phyloP scores from a whole-genome alignment of 1,140 invertebrate genomes.

The Drosophila lacteicornis region DNA sequence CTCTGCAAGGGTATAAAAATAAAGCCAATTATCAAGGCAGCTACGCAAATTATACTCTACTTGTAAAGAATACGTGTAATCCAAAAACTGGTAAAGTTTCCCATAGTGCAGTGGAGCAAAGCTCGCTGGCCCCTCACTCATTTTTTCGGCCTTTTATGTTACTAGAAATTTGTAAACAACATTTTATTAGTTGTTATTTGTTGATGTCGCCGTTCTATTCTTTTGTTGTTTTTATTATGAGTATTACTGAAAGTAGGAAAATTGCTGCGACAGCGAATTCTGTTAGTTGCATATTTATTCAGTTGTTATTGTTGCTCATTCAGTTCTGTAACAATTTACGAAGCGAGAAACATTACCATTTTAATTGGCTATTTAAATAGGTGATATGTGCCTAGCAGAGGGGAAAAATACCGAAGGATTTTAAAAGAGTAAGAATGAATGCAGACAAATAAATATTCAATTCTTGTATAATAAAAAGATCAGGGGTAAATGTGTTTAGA shows the following conservation, averaged over 20 bases:
- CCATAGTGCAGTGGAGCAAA: background rate
- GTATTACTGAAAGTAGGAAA: background rate
- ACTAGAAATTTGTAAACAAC: slow-evolving; percentile 13
- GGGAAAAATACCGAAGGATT: background rate
- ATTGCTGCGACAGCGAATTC: slow-evolving; percentile 9
- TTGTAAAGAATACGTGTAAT: too few relatives aligned
- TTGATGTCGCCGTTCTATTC: slow-evolving; percentile 19
- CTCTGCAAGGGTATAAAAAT: too few relatives aligned
- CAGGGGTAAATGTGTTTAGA: background rate
- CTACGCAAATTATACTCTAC: too few relatives aligned
- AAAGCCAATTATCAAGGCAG: too few relatives aligned
- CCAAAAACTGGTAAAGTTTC: too few relatives aligned
- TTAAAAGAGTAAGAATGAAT: background rate
- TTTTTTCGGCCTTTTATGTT: background rate
- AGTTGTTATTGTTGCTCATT: background rate
- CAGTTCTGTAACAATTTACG: background rate
- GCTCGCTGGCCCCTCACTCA: background rate
- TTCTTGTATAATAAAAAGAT: background rate
- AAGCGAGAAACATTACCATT: background rate
- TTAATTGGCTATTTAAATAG: background rate
- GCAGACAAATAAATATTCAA: too few relatives aligned
- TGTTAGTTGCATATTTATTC: background rate
- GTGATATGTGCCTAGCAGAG: background rate
- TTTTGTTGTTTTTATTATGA: slow-evolving; percentile 1
- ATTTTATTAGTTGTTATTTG: slow-evolving; percentile 8